Percentiles rank a stretch among this genome's conserved stretches.
These are phyloP conservation scores for Branchipolynoe longqiensis DNA, from an alignment of 2,888 invertebrate genomes.

Conservation along the genomic window DNA sequence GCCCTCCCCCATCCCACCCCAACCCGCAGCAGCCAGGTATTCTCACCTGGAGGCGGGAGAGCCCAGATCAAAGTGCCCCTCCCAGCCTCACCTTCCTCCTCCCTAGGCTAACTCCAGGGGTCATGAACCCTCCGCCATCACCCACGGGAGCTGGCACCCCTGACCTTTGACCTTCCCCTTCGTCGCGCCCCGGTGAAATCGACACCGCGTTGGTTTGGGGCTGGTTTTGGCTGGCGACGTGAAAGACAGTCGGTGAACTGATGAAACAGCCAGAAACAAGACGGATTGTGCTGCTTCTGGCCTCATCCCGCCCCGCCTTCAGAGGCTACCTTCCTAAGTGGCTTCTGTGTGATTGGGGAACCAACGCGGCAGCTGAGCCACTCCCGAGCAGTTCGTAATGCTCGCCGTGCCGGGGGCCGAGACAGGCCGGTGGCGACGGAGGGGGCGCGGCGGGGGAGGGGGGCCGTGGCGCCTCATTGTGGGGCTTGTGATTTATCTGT, in stretches of 20 bases:
- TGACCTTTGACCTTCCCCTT: slow-evolving; percentile 8
- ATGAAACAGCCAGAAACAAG: slow-evolving; percentile 15
- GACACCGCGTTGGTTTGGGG: not conserved
- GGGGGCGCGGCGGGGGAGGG: not conserved
- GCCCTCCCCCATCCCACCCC: no score
- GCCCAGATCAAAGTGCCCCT: slow-evolving; percentile 24
- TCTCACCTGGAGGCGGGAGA: slow-evolving; percentile 27
- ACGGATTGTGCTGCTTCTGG: not conserved
- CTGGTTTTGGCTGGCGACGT: not conserved
- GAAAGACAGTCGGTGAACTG: not conserved
- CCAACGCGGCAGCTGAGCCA: not conserved
- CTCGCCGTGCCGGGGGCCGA: not conserved
- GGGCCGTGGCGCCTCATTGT: not conserved
- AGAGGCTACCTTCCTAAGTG: slow-evolving; percentile 4
- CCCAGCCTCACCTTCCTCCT: not conserved
- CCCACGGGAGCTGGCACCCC: not conserved
- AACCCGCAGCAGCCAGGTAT: not conserved
- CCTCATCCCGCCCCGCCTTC: not conserved
- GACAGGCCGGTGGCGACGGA: not conserved
- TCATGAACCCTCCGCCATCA: no score
- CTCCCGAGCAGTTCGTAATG: not conserved
- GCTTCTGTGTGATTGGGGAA: slow-evolving; percentile 15
- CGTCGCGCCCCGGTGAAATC: not conserved
- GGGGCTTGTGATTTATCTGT: slow-evolving; percentile 1
- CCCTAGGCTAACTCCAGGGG: slow-evolving; percentile 10